These are phyloP conservation scores for Xestia ashworthii DNA, from an alignment of 2,888 invertebrate genomes.

Conservation along the genomic window DNA sequence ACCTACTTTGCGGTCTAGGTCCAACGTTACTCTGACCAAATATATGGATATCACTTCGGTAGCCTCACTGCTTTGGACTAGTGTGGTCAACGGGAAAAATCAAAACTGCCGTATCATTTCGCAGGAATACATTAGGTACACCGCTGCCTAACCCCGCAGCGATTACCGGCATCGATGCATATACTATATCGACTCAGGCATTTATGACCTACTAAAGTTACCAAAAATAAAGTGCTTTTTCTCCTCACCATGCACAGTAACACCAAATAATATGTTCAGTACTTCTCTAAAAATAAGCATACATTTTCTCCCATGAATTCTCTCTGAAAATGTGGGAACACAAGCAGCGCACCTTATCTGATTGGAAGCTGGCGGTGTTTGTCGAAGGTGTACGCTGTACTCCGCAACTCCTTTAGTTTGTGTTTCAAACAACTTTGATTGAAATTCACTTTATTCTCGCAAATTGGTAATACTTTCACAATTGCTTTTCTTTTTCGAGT, in stretches of 20 bases:
- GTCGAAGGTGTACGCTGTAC: conserved; percentile 74
- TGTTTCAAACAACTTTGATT: conserved; percentile 84
- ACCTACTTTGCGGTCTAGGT: no score
- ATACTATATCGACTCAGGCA: not conserved
- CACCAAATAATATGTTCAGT: conserved; percentile 17
- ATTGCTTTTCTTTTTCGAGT: conserved; percentile 83
- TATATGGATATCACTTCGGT: no score
- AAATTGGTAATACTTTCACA: conserved; percentile 86
- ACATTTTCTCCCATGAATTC: conserved; percentile 48
- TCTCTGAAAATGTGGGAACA: conserved; percentile 52
- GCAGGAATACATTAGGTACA: not conserved
- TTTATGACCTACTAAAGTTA: not conserved
- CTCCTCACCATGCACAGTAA: not conserved
- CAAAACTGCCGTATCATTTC: no score
- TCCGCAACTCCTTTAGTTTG: conserved; percentile 80
- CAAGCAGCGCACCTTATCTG: conserved; percentile 60
- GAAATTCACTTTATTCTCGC: conserved; percentile 87
- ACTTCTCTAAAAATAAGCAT: conserved; percentile 37
- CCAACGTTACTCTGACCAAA: no score
- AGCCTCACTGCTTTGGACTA: no score
- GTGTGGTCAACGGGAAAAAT: no score
- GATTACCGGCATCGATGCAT: not conserved
- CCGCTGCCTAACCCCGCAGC: not conserved
- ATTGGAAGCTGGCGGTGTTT: conserved; percentile 72
- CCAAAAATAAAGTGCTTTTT: not conserved